Evolutionary conservation across 2,888 invertebrate genomes (phyloP), one percentile per base, ranked within the genome.

Genomic region (Diaprepes abbreviatus): DNA sequence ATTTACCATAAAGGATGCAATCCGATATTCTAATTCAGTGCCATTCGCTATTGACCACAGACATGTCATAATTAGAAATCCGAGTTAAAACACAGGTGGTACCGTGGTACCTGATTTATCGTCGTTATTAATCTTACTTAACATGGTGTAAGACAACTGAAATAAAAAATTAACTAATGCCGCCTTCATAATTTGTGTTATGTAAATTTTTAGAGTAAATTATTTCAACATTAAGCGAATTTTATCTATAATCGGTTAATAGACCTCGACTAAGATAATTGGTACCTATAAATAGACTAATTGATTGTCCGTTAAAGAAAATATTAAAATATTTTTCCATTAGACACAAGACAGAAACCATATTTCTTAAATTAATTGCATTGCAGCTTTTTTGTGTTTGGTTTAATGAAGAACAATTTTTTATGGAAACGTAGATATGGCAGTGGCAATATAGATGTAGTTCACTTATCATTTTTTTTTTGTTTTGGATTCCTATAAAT

Each of bases 151-250:
- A 38, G 14, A 55, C 36, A 55, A 55, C 12, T 38, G n/a, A 17
- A 17, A 55, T 55, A 38, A 55, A 28, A 38, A 38, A 55, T 54
- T 52, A 54, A 36, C 14, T 36, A 38, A 55, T 24, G 10, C 55
- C 55, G 38, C 55, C 55, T 55, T 55, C 55, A 55, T 38, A 38
- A 35, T 36, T 19, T 38, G 38, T 55, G 14, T 55, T 55, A 55
- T 55, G 55, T 38, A 55, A 55, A 55, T 55, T 36, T 21, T 21
- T 36, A 55, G 38, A 38, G 38, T 55, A 38, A 17, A 36, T 55
- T 55, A 36, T 36, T 55, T 55, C n/a, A 55, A 21, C 24, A 55
- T 55, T 55, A 55, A 9, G n/a, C n/a, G 14, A 55, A 55, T 54
- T 33, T 55, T 55, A 55, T 55, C 38, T 55, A 36, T 36, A 55